Evolutionary conservation across 1,140 invertebrate species (phyloP).

Genomic region (Meteorus sp.): DNA sequence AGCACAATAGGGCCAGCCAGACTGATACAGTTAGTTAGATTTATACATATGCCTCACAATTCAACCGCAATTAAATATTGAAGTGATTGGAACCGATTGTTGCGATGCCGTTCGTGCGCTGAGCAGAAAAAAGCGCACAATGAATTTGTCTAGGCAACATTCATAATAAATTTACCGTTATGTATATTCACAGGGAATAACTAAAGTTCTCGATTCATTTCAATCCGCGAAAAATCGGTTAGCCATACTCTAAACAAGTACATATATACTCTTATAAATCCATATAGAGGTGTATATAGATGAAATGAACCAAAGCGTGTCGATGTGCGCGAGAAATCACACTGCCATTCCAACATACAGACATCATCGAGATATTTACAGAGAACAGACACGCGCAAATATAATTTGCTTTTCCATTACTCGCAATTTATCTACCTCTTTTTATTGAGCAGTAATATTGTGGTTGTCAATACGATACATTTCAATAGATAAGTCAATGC

Average conservation of each 20-base stretch:
- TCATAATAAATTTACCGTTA: neutral
- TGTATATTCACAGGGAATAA: too few species aligned
- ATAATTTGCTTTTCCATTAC: constrained; percentile 5
- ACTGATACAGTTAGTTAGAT: constrained; percentile 32
- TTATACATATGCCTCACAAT: constrained; percentile 44
- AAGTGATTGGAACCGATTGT: constrained; percentile 37
- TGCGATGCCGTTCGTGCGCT: too few species aligned
- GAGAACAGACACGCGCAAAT: neutral
- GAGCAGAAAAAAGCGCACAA: too few species aligned
- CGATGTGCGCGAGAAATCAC: neutral
- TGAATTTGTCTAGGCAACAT: constrained; percentile 9
- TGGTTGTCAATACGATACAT: neutral
- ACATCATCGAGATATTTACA: neutral
- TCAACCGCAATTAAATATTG: constrained; percentile 38
- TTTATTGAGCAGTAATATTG: too few species aligned
- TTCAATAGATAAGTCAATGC: neutral
- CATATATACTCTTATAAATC: too few species aligned
- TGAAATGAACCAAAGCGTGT: constrained; percentile 14
- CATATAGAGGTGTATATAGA: too few species aligned
- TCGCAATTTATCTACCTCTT: neutral
- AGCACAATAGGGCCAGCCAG: neutral
- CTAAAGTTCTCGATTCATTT: too few species aligned
- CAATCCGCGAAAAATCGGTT: too few species aligned
- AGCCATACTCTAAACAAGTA: too few species aligned
- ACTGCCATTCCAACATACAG: neutral